Evolutionary conservation across 2,888 invertebrate species (phyloP).

Genomic region (Leptinotarsa peninsularis): DNA sequence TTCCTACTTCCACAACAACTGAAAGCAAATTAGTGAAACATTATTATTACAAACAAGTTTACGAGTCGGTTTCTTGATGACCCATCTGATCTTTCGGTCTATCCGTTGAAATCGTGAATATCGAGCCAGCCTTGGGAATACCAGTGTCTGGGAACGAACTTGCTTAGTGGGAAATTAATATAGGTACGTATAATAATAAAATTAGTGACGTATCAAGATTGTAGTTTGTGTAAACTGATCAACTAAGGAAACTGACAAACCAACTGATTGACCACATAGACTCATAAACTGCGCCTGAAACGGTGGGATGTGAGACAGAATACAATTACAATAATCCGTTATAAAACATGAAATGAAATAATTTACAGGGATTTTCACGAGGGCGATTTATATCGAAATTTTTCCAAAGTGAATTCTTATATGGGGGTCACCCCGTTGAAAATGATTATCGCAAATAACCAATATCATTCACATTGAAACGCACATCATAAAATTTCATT

Average conservation of each 20-base stretch:
- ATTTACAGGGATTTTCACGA: too few species aligned
- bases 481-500: too few species aligned
- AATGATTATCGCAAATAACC: too few species aligned
- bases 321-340: too few species aligned
- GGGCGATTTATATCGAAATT: too few species aligned
- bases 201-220: slow-evolving; percentile 11
- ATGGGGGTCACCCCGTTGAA: too few species aligned
- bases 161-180: slow-evolving; percentile 33
- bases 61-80: slow-evolving; percentile 45
- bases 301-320: too few species aligned
- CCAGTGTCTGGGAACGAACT: slow-evolving; percentile 37
- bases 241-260: not conserved
- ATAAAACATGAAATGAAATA: too few species aligned
- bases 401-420: too few species aligned
- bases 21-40: slow-evolving; percentile 16
- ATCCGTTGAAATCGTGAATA: slow-evolving; percentile 32
- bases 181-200: slow-evolving; percentile 20
- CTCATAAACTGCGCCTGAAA: too few species aligned
- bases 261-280: too few species aligned
- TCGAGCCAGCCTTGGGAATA: slow-evolving; percentile 56
- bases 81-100: slow-evolving; percentile 50
- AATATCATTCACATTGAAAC: too few species aligned
- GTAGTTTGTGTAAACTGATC: slow-evolving; percentile 13
- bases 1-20: slow-evolving; percentile 26
- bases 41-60: slow-evolving; percentile 34